Percentiles rank a stretch among this genome's conserved stretches.
Conservation (phyloP, 2,113 vertebrate species). For the Trochalopteron elliotii region DNA sequence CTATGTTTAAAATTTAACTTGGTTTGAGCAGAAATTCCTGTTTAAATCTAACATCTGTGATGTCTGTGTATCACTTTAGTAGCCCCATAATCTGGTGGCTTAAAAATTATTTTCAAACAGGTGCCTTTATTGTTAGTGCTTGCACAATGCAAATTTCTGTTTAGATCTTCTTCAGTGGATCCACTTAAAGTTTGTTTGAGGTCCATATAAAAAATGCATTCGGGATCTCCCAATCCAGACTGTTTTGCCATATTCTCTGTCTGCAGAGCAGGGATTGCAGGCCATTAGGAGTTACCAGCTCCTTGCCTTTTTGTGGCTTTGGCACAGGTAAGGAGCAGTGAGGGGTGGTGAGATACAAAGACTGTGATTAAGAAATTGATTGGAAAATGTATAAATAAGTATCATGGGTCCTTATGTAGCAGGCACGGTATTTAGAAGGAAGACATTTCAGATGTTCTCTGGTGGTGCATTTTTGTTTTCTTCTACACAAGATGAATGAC, state of each 20-base stretch:
- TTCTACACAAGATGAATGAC: neutral
- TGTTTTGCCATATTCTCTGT: neutral
- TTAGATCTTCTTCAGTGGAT: neutral
- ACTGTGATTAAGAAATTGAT: neutral
- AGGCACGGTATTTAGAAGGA: neutral
- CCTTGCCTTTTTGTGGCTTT: neutral
- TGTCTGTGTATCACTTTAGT: neutral
- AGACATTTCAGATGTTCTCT: neutral
- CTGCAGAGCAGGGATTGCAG: neutral
- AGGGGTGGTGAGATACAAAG: neutral
- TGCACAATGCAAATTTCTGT: neutral
- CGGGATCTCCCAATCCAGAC: neutral
- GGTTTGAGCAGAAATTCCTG: neutral
- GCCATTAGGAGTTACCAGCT: neutral
- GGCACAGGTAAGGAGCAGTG: neutral
- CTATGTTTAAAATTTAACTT: neutral
- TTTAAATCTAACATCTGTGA: neutral
- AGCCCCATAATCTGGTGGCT: neutral
- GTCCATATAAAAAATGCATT: accelerated
- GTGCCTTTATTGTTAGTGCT: neutral
- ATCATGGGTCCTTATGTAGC: neutral
- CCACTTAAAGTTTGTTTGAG: neutral
- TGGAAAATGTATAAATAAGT: neutral
- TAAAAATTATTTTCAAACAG: neutral
- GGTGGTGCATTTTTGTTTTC: neutral